Evolutionary conservation across 2,113 vertebrate genomes (phyloP), one percentile per base, ranked within the genome.

Genomic region (Carassius gibelio): DNA sequence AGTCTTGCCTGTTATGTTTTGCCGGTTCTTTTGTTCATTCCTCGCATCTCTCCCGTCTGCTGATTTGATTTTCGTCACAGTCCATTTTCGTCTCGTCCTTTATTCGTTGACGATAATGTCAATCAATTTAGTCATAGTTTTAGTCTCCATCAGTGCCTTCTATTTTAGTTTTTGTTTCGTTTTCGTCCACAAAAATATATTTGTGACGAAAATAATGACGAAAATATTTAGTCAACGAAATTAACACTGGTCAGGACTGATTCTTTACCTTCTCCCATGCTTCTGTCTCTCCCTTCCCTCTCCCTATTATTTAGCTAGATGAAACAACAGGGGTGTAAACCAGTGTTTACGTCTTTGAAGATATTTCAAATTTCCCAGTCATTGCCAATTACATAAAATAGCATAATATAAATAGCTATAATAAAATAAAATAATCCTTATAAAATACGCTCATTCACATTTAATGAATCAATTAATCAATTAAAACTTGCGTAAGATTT

Each of bases 221-320:
- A 26, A 26, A 26, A 26, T 26, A 26, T 26, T 26, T 26, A 26
- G 26, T 26, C 26, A 26, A 26, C 26, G 26, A 26, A 26, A 26
- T 26, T 26, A 26, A 26, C 26, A 26, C 26, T 26, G 81, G 72
- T 86, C 71, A 75, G 48, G 69, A 50, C 23, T 74, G 23, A 23
- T 66, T 38, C 17, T 50, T 50, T 55, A 52, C 80, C 30, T 66
- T 69, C 64, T 52, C 48, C 45, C 34, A 17, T 23, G 50, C 10
- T 30, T 62, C 19, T n/a, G 19, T 17, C 38, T 10, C 69, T 23
- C 71, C 21, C 59, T 82, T 42, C 72, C 38, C 48, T 61, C 72
- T 55, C 59, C 38, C 74, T 23, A 11, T 75, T 79, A 52, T 68
- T 48, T 34, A n/a, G 68, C 13, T 52, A 30, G 10, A 52, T 62